phyloP scores from a whole-genome alignment of 2,113 vertebrate species.

The Echinops telfairi region DNA sequence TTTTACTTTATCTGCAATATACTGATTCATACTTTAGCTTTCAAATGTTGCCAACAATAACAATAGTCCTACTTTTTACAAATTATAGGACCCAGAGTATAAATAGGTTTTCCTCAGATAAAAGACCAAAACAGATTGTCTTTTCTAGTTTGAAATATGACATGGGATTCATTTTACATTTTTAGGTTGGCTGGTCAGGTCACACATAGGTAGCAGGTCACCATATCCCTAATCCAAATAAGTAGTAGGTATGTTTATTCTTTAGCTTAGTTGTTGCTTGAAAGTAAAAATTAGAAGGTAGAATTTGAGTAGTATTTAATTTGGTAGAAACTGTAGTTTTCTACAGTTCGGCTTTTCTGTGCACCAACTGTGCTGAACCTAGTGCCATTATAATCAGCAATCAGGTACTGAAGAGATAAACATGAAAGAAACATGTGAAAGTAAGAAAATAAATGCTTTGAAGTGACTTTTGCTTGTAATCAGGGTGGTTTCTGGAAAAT shows the following conservation, averaged over 20 bases:
- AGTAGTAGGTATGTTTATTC: not conserved
- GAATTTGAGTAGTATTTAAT: slow-evolving; percentile 68
- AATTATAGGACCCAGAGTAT: not conserved
- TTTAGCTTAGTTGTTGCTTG: slow-evolving; percentile 33
- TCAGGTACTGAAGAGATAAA: slow-evolving; percentile 30
- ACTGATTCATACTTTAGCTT: not conserved
- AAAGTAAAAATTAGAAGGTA: slow-evolving; percentile 55
- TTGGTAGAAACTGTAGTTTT: slow-evolving; percentile 74
- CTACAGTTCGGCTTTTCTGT: slow-evolving; percentile 35
- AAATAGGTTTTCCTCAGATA: not conserved
- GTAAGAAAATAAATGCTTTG: slow-evolving; percentile 45
- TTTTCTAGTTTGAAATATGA: not conserved
- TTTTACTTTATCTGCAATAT: not conserved
- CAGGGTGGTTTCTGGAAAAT: not conserved
- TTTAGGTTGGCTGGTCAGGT: not conserved
- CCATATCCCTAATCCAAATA: not conserved
- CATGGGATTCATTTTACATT: slow-evolving; percentile 13
- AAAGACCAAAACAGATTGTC: not conserved
- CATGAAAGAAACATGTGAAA: slow-evolving; percentile 49
- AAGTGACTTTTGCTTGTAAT: slow-evolving; percentile 27
- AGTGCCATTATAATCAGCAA: slow-evolving; percentile 46
- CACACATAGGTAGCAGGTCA: not conserved
- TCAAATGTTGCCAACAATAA: not conserved
- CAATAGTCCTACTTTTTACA: not conserved
- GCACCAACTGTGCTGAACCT: not conserved